Percentiles rank a stretch among this genome's conserved stretches.
These are phyloP conservation scores for Salmo trutta DNA, from an alignment of 2,797 vertebrate species.

Conservation along the genomic window DNA sequence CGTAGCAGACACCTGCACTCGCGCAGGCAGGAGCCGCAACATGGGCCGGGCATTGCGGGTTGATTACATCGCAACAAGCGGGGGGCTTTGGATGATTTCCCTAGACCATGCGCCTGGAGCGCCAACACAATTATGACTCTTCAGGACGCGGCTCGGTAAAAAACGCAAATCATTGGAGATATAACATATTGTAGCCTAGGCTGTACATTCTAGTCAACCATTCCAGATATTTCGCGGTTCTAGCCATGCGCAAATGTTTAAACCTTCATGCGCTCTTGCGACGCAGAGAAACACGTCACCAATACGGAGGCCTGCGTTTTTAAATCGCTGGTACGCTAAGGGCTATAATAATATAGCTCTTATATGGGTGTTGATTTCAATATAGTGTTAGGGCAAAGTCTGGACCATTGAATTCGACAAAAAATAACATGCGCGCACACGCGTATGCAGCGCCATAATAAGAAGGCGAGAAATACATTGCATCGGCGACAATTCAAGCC, in stretches of 20 bases:
- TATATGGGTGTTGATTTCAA: neutral
- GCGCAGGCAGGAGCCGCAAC: constrained; percentile 7
- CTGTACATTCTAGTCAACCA: neutral
- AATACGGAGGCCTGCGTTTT: no score
- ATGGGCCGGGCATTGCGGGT: constrained; percentile 23
- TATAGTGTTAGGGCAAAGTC: neutral
- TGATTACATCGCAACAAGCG: constrained; percentile 28
- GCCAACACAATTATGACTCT: neutral
- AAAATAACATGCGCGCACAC: neutral
- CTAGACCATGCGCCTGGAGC: neutral
- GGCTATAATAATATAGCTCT: no score
- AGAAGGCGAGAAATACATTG: neutral
- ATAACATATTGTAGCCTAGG: neutral
- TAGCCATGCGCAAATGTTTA: neutral
- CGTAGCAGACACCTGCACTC: constrained; percentile 71
- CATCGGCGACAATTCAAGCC: neutral
- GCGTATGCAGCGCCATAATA: neutral
- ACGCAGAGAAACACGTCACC: no score
- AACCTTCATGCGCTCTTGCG: neutral
- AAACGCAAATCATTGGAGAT: neutral
- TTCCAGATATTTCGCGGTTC: neutral
- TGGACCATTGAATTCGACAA: neutral
- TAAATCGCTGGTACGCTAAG: no score
- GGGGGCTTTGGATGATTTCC: constrained; percentile 3
- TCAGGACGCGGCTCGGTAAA: neutral